A percentile compares a stretch with the other conserved stretches of the same genome.
Conservation (phyloP, 2,113 vertebrate genomes). For the Proteles cristata region DNA sequence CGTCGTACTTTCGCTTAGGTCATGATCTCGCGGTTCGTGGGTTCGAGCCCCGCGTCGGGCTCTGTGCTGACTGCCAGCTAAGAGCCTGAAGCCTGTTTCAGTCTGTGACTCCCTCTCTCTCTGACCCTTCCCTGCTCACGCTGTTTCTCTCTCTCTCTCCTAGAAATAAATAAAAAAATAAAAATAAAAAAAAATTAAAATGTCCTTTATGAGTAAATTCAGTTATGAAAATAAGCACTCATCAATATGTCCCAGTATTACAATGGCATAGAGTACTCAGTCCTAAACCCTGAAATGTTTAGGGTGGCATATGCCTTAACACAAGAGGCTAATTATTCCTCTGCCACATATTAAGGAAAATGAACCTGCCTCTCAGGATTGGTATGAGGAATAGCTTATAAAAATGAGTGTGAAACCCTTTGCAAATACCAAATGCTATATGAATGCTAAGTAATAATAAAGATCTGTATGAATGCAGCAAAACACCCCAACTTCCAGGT, state of each 20-base stretch:
- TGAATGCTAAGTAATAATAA: conserved; percentile 75
- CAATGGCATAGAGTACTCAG: neutral
- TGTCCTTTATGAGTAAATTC: conserved; percentile 35
- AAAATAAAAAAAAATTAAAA: conserved; percentile 48
- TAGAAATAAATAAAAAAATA: too few species aligned
- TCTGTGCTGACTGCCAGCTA: too few species aligned
- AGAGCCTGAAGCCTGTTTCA: too few species aligned
- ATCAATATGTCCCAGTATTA: neutral
- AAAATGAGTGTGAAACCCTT: conserved; percentile 57
- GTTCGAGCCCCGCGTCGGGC: too few species aligned
- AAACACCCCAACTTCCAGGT: conserved; percentile 52
- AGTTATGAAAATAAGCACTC: conserved; percentile 21
- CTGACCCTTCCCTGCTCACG: too few species aligned
- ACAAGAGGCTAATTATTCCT: neutral
- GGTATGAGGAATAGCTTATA: conserved; percentile 74
- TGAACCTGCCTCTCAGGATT: conserved; percentile 61
- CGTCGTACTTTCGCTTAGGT: too few species aligned
- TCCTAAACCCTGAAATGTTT: too few species aligned
- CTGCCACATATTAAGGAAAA: conserved; percentile 47
- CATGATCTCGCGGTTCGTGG: too few species aligned
- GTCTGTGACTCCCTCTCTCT: too few species aligned
- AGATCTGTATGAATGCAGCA: neutral
- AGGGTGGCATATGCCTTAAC: neutral
- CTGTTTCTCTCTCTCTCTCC: too few species aligned
- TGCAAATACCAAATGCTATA: conserved; percentile 59